Evolutionary conservation across 1,140 invertebrate species (phyloP).

Genomic region (Heliothis subflexa): DNA sequence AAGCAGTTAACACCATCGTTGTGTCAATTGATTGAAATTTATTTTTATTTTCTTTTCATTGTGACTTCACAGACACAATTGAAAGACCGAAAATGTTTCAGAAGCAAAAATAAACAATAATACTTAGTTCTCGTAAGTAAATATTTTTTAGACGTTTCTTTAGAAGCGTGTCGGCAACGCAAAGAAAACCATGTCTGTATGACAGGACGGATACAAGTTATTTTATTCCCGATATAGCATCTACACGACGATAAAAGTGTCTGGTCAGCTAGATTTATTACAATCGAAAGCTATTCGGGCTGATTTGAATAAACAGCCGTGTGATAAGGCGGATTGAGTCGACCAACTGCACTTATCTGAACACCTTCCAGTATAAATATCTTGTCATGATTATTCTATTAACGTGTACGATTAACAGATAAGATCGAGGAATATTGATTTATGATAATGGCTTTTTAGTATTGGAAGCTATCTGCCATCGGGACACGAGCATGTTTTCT

Average conservation of each 20-base stretch:
- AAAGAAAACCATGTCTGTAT: conserved; percentile 33
- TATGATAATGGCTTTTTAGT: conserved; percentile 56
- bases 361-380: conserved; percentile 51
- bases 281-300: conserved; percentile 66
- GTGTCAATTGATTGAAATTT: conserved; percentile 30
- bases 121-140: background rate
- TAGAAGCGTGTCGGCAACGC: conserved; percentile 18
- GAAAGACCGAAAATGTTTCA: no score
- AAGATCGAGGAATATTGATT: conserved; percentile 63
- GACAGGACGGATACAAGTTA: conserved; percentile 56
- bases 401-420: conserved; percentile 69
- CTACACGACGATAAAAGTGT: conserved; percentile 70
- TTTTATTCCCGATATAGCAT: conserved; percentile 52
- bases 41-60: conserved; percentile 17
- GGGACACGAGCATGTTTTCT: conserved; percentile 22
- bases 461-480: conserved; percentile 36
- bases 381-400: conserved; percentile 70
- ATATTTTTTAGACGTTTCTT: conserved; percentile 7
- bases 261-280: conserved; percentile 66
- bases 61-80: conserved; percentile 3
- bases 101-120: conserved; percentile 14
- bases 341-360: conserved; percentile 43
- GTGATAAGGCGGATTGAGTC: conserved; percentile 65
- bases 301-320: conserved; percentile 73
- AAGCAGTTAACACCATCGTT: conserved; percentile 32